Conservation (phyloP, 2,888 invertebrate genomes). For the Scrobipalpa atriplicella region DNA sequence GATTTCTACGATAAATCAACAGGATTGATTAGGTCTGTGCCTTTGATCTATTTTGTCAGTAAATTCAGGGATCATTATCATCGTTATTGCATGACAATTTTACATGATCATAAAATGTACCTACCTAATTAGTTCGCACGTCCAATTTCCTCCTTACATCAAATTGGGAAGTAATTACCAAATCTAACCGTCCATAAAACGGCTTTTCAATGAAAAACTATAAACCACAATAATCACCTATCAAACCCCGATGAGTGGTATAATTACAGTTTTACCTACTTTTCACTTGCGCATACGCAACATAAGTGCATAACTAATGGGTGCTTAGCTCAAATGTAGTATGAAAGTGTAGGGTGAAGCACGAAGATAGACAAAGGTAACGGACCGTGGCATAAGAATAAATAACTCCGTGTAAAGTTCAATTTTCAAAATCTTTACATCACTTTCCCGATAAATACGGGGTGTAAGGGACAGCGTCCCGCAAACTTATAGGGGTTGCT, state of each 20-base stretch:
- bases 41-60: too few species aligned
- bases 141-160: background rate
- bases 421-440: too few species aligned
- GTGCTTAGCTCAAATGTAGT: slow-evolving; percentile 1
- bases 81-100: background rate
- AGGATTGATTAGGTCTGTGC: too few species aligned
- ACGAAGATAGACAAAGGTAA: background rate
- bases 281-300: background rate
- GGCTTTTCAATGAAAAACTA: background rate
- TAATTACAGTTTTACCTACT: slow-evolving; percentile 1
- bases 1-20: too few species aligned
- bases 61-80: too few species aligned
- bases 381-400: background rate
- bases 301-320: background rate
- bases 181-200: slow-evolving; percentile 1
- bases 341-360: slow-evolving; percentile 8
- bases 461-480: too few species aligned
- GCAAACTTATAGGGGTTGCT: too few species aligned
- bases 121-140: too few species aligned
- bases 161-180: background rate
- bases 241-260: background rate
- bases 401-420: background rate
- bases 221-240: background rate
- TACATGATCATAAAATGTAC: background rate
- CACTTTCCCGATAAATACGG: too few species aligned